Evolutionary conservation across 2,113 vertebrate genomes (phyloP).

Genomic region (Microcebus ravelobensis): DNA sequence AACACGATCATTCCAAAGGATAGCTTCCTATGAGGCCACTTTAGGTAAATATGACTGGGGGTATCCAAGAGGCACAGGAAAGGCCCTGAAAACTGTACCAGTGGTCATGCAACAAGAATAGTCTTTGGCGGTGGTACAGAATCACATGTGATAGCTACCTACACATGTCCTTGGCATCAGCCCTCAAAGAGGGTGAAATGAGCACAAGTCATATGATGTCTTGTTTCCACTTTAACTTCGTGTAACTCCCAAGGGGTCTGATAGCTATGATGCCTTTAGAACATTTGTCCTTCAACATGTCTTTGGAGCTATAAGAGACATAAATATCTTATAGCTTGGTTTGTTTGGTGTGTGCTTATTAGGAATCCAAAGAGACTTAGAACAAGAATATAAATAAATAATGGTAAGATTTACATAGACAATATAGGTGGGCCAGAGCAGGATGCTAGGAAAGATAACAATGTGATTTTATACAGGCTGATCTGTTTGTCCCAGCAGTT

Average conservation of each 20-base stretch:
- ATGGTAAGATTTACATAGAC: conserved; percentile 15
- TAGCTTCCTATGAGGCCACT: background rate
- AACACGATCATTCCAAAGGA: background rate
- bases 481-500: background rate
- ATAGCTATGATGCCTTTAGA: background rate
- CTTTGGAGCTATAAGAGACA: background rate
- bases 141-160: background rate
- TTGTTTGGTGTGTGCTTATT: conserved; percentile 24
- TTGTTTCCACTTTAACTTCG: background rate
- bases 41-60: background rate
- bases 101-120: background rate
- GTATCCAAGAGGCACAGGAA: background rate
- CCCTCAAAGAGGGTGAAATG: background rate
- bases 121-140: background rate
- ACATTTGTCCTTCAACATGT: background rate
- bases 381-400: conserved; percentile 32
- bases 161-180: background rate
- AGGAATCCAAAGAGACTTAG: conserved; percentile 8
- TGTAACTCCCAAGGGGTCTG: background rate
- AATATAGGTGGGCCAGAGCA: background rate
- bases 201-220: background rate
- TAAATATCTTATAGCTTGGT: background rate
- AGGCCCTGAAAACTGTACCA: background rate
- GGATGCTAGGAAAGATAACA: background rate
- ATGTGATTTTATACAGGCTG: background rate